Percentiles rank a stretch among this genome's conserved stretches.
These are phyloP conservation scores for Chionis minor DNA, from an alignment of 2,113 vertebrate genomes.

Conservation along the genomic window DNA sequence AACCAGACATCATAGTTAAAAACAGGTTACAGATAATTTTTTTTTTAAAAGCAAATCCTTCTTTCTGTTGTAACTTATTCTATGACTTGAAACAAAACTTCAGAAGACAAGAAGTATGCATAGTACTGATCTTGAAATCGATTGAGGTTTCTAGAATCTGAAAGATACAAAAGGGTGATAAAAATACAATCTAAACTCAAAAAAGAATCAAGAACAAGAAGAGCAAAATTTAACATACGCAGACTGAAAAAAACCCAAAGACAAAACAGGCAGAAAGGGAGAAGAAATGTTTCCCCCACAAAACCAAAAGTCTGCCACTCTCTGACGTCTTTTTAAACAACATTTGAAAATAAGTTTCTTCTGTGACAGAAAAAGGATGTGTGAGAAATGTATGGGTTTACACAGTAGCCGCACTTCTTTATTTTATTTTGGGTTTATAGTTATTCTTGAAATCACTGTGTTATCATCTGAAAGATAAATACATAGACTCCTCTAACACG, in stretches of 20 bases:
- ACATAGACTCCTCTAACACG: not conserved
- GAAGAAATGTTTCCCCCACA: not conserved
- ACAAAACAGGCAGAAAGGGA: not conserved
- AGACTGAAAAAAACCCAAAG: not conserved
- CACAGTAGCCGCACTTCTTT: accelerated
- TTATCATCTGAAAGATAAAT: not conserved
- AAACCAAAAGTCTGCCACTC: not conserved
- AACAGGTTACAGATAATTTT: not conserved
- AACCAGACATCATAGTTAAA: not conserved
- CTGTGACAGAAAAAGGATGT: not conserved
- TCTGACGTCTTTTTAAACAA: not conserved
- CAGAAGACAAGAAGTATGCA: not conserved
- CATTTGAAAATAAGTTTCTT: not conserved
- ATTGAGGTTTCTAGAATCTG: not conserved
- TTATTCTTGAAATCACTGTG: not conserved
- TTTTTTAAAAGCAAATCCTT: not conserved
- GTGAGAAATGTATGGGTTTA: not conserved
- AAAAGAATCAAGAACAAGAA: not conserved
- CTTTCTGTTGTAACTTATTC: not conserved
- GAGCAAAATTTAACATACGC: not conserved
- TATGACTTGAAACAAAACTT: not conserved
- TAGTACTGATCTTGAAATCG: not conserved
- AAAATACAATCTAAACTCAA: not conserved
- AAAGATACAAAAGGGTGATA: not conserved
- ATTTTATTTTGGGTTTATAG: not conserved